Evolutionary conservation across 1,140 invertebrate species (phyloP).

Genomic region (Drosophila parvula): DNA sequence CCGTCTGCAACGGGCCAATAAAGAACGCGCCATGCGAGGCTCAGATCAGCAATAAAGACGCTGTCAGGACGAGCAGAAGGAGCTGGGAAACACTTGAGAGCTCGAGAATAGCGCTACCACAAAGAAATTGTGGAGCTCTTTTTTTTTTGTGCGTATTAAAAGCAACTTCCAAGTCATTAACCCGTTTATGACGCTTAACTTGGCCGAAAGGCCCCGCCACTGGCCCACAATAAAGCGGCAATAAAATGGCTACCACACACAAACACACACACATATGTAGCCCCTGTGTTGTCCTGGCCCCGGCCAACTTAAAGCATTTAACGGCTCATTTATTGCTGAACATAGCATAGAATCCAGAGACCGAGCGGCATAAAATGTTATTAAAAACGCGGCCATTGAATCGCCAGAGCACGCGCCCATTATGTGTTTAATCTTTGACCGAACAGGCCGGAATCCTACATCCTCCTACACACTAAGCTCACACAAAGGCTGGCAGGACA

Average conservation of each 20-base stretch:
- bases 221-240: conserved; percentile 76
- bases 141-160: conserved; percentile 60
- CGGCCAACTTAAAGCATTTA: conserved; percentile 72
- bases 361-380: conserved; percentile 69
- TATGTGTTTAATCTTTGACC: conserved; percentile 73
- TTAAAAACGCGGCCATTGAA: conserved; percentile 60
- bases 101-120: not conserved
- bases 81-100: conserved; percentile 41
- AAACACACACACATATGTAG: conserved; percentile 37
- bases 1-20: conserved; percentile 16
- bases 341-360: conserved; percentile 27
- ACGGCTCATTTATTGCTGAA: conserved; percentile 77
- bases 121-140: conserved; percentile 44
- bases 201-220: conserved; percentile 60
- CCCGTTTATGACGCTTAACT: conserved; percentile 79
- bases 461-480: conserved; percentile 6
- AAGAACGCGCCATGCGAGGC: conserved; percentile 47
- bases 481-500: conserved; percentile 11
- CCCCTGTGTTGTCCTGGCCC: not conserved
- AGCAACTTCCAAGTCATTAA: conserved; percentile 81
- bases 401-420: conserved; percentile 45
- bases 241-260: conserved; percentile 66
- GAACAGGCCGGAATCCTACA: conserved; percentile 34
- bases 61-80: conserved; percentile 26
- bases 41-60: conserved; percentile 44